A percentile compares a stretch with the other conserved stretches of the same genome.
Evolutionary conservation across 2,888 invertebrate genomes (phyloP).

Genomic region (Gastrophysa polygoni): DNA sequence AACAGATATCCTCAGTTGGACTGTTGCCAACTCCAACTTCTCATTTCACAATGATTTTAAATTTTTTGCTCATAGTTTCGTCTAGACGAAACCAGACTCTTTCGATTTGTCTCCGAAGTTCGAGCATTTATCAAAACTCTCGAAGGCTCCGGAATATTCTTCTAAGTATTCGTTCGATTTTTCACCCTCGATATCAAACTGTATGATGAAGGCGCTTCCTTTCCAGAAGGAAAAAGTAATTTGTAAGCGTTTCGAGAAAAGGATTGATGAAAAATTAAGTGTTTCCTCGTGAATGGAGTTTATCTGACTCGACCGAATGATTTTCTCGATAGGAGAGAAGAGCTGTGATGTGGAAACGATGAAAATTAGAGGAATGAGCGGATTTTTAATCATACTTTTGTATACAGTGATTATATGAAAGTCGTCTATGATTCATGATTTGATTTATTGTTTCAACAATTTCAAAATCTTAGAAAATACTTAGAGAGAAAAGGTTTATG

Average conservation of each 20-base stretch:
- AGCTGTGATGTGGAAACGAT: no score
- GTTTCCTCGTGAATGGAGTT: neutral
- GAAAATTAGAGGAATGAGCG: no score
- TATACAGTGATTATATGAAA: no score
- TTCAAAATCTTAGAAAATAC: no score
- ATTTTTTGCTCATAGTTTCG: neutral
- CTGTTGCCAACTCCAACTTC: neutral
- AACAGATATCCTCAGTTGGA: neutral
- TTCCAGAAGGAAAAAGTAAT: slow-evolving; percentile 12
- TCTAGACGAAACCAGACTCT: slow-evolving; percentile 11
- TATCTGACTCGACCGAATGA: neutral
- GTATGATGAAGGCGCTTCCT: slow-evolving; percentile 14
- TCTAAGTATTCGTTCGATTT: slow-evolving; percentile 11
- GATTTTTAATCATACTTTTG: no score
- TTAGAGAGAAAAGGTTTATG: no score
- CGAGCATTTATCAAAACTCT: slow-evolving; percentile 16
- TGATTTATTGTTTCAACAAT: no score
- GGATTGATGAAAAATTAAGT: slow-evolving; percentile 7
- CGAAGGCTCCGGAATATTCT: slow-evolving; percentile 3
- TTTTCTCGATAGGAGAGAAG: neutral
- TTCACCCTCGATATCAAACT: slow-evolving; percentile 15
- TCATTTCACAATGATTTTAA: neutral
- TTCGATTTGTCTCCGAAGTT: slow-evolving; percentile 10
- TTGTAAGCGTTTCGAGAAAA: slow-evolving; percentile 9
- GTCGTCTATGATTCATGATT: no score